Evolutionary conservation across 1,140 invertebrate species (phyloP), one percentile per base, ranked within the genome.

Genomic region (Drosophila nigromelanica): DNA sequence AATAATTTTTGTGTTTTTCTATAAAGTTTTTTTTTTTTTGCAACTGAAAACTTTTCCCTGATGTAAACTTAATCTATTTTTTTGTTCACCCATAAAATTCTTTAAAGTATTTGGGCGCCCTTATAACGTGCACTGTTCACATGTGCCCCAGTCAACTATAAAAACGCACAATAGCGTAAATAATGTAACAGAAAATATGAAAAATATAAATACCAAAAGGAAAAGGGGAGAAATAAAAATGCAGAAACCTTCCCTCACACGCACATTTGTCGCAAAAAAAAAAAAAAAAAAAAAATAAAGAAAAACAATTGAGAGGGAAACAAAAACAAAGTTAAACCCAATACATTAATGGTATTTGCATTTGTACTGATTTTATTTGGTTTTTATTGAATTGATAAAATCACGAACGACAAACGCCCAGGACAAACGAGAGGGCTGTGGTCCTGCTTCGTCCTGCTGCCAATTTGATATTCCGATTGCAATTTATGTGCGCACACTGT

Each of bases 301-400:
- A 52, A 62, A 74, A 76, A 76, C 72, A 89, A 87, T 78, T 56
- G 50, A 78, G 56, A 45, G 59, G 56, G 56, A 87, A 79, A 87
- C 76, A 89, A 89, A 66, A 89, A 80, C 83, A 80, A 89, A 89
- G 83, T 89, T 89, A 83, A 90, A 90, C 87, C 86, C 87, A 83
- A 90, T 89, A 83, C 83, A 90, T 90, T 90, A 85, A 89, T 89
- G 89, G 83, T 90, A 90, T 90, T 90, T 90, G 89, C 82, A 90
- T 90, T 90, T 90, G 78, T 90, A 81, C 77, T 79, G 89, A 90
- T 90, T 90, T 90, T 90, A 90, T 90, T 90, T 89, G 76, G 89
- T 89, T 90, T 90, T 90, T 90, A 90, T 90, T 90, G 89, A 90
- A 90, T 90, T 90, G 89, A 90, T 90, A 90, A 90, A 90, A 90